Conservation (phyloP, 2,113 vertebrate genomes). For the Mesembrinibis cayennensis region DNA sequence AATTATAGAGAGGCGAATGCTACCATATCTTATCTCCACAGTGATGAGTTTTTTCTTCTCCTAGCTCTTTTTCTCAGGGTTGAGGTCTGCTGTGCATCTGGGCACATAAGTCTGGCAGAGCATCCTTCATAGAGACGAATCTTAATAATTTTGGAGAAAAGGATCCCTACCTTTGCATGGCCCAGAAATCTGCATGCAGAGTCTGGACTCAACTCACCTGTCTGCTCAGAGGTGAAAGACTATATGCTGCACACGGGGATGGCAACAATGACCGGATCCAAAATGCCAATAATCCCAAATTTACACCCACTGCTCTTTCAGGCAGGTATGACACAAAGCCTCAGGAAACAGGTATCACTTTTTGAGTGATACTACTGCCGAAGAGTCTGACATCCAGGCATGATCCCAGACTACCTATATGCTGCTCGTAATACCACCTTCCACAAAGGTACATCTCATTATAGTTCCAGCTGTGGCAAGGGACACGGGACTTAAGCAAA, state of each 20-base stretch:
- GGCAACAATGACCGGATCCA: not conserved
- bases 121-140: not conserved
- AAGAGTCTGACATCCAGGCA: not conserved
- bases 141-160: not conserved
- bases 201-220: not conserved
- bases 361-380: not conserved
- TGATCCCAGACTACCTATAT: not conserved
- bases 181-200: not conserved
- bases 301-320: not conserved
- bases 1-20: not conserved
- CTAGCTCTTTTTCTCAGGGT: not conserved
- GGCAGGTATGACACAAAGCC: not conserved
- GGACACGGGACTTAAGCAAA: not conserved
- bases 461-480: not conserved
- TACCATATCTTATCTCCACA: not conserved
- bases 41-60: not conserved
- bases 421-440: not conserved
- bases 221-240: not conserved
- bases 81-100: not conserved
- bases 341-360: not conserved
- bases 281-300: not conserved
- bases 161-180: not conserved
- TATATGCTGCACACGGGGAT: not conserved
- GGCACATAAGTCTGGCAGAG: not conserved
- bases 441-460: accelerated